A percentile compares a stretch with the other conserved stretches of the same genome.
These are phyloP conservation scores for Ormyrus rosae DNA, from an alignment of 2,888 invertebrate genomes.

Conservation along the genomic window DNA sequence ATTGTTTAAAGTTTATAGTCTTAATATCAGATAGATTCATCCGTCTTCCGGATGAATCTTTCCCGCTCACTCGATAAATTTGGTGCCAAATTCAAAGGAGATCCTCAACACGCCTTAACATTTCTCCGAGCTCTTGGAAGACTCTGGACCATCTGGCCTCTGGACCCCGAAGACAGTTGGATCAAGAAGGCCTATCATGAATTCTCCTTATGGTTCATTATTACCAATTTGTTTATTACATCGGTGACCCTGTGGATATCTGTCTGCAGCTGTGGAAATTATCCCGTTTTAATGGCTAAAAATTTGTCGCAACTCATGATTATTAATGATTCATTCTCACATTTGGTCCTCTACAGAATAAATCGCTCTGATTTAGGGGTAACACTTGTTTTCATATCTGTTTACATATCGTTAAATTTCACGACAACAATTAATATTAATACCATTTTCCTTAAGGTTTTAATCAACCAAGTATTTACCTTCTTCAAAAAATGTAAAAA, in stretches of 20 bases:
- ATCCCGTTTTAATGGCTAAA: conserved; percentile 31
- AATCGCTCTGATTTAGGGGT: conserved; percentile 7
- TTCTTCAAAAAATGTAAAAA: background rate
- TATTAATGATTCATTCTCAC: conserved; percentile 28
- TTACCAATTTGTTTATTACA: conserved; percentile 31
- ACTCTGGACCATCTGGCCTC: conserved; percentile 26
- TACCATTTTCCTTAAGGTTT: too few relatives aligned
- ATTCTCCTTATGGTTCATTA: conserved; percentile 25
- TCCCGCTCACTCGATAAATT: too few relatives aligned
- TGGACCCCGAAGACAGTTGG: background rate
- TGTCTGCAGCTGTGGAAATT: background rate
- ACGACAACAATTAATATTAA: background rate
- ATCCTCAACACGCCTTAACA: conserved; percentile 2
- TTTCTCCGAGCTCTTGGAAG: conserved; percentile 13
- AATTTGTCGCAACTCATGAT: conserved; percentile 40
- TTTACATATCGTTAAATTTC: background rate
- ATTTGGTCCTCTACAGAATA: conserved; percentile 35
- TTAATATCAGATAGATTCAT: too few relatives aligned
- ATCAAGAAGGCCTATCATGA: conserved; percentile 9
- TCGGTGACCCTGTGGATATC: conserved; percentile 21
- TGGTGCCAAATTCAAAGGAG: background rate
- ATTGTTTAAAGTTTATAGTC: too few relatives aligned
- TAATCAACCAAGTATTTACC: background rate
- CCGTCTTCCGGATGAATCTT: background rate
- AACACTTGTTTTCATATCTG: background rate